Percentiles rank a stretch among this genome's conserved stretches.
phyloP scores from a whole-genome alignment of 2,888 invertebrate species.

The Acronicta alni region DNA sequence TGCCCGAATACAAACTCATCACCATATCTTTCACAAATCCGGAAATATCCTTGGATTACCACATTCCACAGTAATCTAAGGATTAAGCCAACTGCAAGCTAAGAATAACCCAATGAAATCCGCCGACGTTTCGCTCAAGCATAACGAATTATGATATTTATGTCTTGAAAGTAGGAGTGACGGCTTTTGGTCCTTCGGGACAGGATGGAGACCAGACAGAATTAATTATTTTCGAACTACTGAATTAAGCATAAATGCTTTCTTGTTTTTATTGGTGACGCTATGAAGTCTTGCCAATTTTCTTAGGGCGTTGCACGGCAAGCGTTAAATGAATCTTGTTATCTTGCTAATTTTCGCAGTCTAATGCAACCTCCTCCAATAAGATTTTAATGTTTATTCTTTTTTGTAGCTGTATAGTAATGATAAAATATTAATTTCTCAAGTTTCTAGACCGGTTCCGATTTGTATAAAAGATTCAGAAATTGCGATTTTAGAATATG shows the following conservation, averaged over 20 bases:
- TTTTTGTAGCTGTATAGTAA: no score
- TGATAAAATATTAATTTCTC: no score
- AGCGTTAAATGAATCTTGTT: not conserved
- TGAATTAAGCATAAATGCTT: conserved; percentile 18
- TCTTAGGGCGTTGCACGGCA: conserved; percentile 30
- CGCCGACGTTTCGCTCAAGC: conserved; percentile 42
- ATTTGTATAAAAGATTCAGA: no score
- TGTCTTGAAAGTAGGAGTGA: conserved; percentile 33
- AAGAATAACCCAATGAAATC: conserved; percentile 36
- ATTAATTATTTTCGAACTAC: conserved; percentile 45
- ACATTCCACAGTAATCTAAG: conserved; percentile 46
- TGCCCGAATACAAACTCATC: conserved; percentile 13
- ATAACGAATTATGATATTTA: conserved; percentile 55
- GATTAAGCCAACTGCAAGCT: conserved; percentile 27
- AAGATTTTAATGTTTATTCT: no score
- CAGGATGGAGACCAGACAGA: conserved; percentile 50
- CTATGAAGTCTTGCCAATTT: conserved; percentile 31
- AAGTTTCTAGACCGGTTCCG: conserved; percentile 7
- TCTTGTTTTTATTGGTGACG: conserved; percentile 38
- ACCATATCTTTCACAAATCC: conserved; percentile 44
- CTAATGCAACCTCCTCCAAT: no score
- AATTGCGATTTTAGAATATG: no score
- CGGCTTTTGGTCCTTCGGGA: conserved; percentile 24
- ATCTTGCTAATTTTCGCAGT: not conserved
- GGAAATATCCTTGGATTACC: conserved; percentile 39